Evolutionary conservation across 2,797 vertebrate genomes (phyloP), one percentile per base, ranked within the genome.

Genomic region (Pangasius larnaudii): DNA sequence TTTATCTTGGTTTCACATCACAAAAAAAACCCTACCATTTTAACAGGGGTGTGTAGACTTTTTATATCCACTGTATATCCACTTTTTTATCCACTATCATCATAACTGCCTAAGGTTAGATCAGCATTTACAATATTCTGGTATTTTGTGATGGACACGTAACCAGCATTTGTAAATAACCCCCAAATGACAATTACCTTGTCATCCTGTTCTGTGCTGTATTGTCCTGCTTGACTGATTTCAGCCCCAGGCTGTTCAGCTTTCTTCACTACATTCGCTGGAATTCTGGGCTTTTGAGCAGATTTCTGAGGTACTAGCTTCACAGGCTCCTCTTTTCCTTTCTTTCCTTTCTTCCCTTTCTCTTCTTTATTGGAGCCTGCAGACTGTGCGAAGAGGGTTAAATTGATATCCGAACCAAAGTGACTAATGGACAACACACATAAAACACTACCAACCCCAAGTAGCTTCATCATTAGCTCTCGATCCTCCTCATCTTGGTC

Each of bases 401-500:
- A 51, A 16, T 5, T 39, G 51, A n/a, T 22, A 46, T 4, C 24
- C 1, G 10, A 78, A 42, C 13, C 33, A 81, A 69, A 67, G 22
- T 22, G 30, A 84, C 8, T 49, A 10, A 22, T 72, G 22, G 1
- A n/a, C 18, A 72, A 19, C 18, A 71, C 56, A 61, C 10, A 27
- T 27, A 24, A 53, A 61, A 58, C 46, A 69, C n/a, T 14, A 91
- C 96, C 96, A 94, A 99, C 99, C 91, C 97, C 98, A 14, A 99
- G 95, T 81, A 99, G 95, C 93, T 98, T 97, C 99, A 99, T 99
- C 94, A 96, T 98, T 89, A 99, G 97, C 93, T 99, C 97, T 22
- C 98, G 93, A 90, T 99, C 99, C 94, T 99, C 98, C 67, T 99
- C 98, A n/a, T 99, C 98, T 94, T 99, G 99, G 94, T 99, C 98